These are phyloP conservation scores for Zaprionus obscuricornis DNA, from an alignment of 2,888 invertebrate genomes.

Conservation along the genomic window DNA sequence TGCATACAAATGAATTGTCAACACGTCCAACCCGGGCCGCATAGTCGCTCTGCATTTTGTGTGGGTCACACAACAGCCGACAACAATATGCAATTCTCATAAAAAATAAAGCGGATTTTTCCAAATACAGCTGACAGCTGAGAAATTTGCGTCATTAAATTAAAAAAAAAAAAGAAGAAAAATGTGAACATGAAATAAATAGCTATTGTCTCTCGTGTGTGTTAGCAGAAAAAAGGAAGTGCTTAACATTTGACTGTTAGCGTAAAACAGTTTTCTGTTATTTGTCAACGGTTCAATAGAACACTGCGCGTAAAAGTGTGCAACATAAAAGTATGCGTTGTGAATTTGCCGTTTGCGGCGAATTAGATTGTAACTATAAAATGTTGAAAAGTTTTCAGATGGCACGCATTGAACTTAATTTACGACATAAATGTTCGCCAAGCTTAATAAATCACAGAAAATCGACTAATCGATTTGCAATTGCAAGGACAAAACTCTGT, in stretches of 20 bases:
- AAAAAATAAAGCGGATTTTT: constrained; percentile 55
- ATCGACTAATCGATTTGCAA: constrained; percentile 18
- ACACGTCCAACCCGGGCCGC: constrained; percentile 51
- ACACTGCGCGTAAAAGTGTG: constrained; percentile 23
- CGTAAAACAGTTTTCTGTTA: constrained; percentile 13
- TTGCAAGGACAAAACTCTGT: background rate
- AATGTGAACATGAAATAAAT: too few relatives aligned
- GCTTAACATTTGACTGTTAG: background rate
- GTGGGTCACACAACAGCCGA: constrained; percentile 19
- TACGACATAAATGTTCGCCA: background rate
- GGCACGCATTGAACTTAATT: background rate
- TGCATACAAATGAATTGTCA: constrained; percentile 80
- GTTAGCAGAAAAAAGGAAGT: too few relatives aligned
- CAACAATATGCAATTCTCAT: constrained; percentile 49
- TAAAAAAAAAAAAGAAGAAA: constrained; percentile 34
- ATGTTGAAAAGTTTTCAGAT: too few relatives aligned
- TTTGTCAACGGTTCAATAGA: background rate
- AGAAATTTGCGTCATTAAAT: constrained; percentile 57
- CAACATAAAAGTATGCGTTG: too few relatives aligned
- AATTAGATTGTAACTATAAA: too few relatives aligned
- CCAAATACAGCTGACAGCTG: constrained; percentile 50
- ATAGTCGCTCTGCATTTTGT: constrained; percentile 5
- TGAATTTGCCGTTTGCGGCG: background rate
- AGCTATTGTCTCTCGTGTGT: too few relatives aligned
- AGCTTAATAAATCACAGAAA: constrained; percentile 13